These are phyloP conservation scores for Neogale vison DNA, from an alignment of 2,113 vertebrate genomes.

Conservation along the genomic window DNA sequence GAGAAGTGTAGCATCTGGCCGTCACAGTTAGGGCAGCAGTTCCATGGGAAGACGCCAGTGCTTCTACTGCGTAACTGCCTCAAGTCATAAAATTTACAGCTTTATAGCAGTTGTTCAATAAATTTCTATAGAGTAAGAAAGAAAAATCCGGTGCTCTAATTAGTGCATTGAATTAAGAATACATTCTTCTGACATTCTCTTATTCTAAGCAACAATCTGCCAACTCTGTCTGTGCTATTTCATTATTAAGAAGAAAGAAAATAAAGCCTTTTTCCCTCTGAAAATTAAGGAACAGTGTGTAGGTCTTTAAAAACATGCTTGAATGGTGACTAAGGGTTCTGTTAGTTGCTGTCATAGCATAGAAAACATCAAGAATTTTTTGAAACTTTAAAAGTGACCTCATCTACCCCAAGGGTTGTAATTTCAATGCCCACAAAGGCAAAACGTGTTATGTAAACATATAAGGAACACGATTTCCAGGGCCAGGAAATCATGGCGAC, in stretches of 20 bases:
- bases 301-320: background rate
- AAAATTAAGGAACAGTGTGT: conserved; percentile 8
- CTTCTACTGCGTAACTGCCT: background rate
- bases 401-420: background rate
- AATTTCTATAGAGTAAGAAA: background rate
- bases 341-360: background rate
- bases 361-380: background rate
- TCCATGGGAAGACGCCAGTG: background rate
- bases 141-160: background rate
- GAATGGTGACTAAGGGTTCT: background rate
- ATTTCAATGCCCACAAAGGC: background rate
- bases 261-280: rapidly evolving
- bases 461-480: background rate
- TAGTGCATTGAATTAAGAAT: background rate
- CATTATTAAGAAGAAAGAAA: background rate
- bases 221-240: background rate
- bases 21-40: background rate
- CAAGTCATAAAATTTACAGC: background rate
- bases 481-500: background rate
- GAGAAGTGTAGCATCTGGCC: rapidly evolving
- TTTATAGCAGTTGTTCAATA: background rate
- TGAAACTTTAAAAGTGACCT: background rate
- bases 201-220: background rate
- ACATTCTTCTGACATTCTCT: background rate
- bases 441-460: background rate